Evolutionary conservation across 2,888 invertebrate species (phyloP).

Genomic region (Synanthedon formicaeformis): DNA sequence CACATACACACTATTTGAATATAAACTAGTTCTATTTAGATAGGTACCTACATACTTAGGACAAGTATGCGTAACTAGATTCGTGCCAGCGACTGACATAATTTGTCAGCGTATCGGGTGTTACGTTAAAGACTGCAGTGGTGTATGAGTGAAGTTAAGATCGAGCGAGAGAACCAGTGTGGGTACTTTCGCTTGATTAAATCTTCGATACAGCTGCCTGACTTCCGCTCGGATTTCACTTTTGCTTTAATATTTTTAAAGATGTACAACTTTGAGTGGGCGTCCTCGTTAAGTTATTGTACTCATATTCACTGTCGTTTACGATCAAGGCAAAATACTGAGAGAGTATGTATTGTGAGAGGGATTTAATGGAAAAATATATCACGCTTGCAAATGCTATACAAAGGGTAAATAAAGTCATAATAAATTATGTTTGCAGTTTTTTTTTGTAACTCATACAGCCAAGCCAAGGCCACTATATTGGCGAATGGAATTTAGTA

Average conservation of each 20-base stretch:
- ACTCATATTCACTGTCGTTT: too few species aligned
- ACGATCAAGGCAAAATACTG: too few species aligned
- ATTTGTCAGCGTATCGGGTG: slow-evolving; percentile 14
- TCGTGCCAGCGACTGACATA: slow-evolving; percentile 3
- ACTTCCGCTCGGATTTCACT: slow-evolving; percentile 56
- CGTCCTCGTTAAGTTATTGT: too few species aligned
- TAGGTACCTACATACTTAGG: too few species aligned
- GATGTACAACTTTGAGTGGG: background rate
- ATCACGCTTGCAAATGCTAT: too few species aligned
- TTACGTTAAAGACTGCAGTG: slow-evolving; percentile 16
- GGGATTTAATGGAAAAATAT: too few species aligned
- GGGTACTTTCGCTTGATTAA: slow-evolving; percentile 61
- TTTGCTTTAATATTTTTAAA: slow-evolving; percentile 14
- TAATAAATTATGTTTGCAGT: background rate
- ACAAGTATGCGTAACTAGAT: too few species aligned
- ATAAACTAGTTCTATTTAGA: too few species aligned
- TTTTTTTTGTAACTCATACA: slow-evolving; percentile 12
- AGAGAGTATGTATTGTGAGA: too few species aligned
- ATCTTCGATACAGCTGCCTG: slow-evolving; percentile 34
- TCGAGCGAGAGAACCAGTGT: slow-evolving; percentile 48
- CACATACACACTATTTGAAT: too few species aligned
- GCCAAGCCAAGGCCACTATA: slow-evolving; percentile 23
- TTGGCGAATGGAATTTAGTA: slow-evolving; percentile 30
- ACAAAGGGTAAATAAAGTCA: too few species aligned
- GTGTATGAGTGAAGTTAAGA: slow-evolving; percentile 18